These are phyloP conservation scores for Euzetes globulus DNA, from an alignment of 2,888 invertebrate species.

Conservation along the genomic window DNA sequence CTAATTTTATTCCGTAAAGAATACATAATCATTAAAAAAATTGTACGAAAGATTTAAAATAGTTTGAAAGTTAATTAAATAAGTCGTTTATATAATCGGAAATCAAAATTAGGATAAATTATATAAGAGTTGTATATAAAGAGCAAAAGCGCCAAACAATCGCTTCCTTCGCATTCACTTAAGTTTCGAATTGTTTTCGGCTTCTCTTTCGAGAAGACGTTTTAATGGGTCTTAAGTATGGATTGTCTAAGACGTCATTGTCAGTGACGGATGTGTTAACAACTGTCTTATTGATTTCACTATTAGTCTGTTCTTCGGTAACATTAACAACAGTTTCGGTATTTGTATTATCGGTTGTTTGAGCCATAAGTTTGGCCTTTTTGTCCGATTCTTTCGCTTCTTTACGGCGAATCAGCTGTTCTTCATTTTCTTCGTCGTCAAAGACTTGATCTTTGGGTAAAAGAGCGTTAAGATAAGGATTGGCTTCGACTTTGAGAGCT, in stretches of 20 bases:
- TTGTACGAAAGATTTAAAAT: too few relatives aligned
- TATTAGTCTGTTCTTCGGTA: conserved; percentile 1
- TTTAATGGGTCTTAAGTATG: conserved; percentile 58
- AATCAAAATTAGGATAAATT: too few relatives aligned
- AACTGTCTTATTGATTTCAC: neutral
- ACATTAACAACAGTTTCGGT: neutral
- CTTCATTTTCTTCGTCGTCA: conserved; percentile 61
- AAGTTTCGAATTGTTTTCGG: neutral
- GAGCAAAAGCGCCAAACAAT: neutral
- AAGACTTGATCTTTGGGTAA: conserved; percentile 90
- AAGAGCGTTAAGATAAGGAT: conserved; percentile 74
- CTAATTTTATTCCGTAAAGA: too few relatives aligned
- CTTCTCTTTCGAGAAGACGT: conserved; percentile 40
- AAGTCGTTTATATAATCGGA: too few relatives aligned
- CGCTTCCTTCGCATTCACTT: neutral
- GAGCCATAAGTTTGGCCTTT: neutral
- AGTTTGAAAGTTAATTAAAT: too few relatives aligned
- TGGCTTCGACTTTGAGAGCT: conserved; percentile 68
- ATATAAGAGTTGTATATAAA: neutral
- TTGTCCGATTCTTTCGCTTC: conserved; percentile 18
- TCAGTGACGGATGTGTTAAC: conserved; percentile 37
- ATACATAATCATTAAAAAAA: too few relatives aligned
- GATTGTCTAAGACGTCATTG: conserved; percentile 61
- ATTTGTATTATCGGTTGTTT: neutral
- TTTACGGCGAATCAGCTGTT: conserved; percentile 13